A percentile compares a stretch with the other conserved stretches of the same genome.
These are phyloP conservation scores for Drosophila pseudoananassae DNA, from an alignment of 1,140 invertebrate species.

Conservation along the genomic window DNA sequence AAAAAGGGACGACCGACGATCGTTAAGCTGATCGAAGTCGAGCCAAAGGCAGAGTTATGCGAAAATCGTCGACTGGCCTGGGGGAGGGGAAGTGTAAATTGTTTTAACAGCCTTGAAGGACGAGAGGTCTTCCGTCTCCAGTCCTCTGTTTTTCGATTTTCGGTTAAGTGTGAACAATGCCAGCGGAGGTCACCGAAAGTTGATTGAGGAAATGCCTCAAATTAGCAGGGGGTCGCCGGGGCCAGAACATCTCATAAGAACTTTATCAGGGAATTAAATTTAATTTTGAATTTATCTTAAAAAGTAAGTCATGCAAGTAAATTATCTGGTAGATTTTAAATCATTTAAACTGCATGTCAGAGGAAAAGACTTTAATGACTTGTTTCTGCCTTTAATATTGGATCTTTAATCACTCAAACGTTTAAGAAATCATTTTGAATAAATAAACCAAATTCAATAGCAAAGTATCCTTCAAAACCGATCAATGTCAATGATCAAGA, in stretches of 20 bases:
- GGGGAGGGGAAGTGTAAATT: constrained; percentile 63
- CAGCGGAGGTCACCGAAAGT: constrained; percentile 55
- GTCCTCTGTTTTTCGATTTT: constrained; percentile 22
- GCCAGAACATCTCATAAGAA: not conserved
- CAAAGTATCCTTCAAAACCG: constrained; percentile 1
- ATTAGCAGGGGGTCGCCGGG: constrained; percentile 35
- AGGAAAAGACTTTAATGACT: not conserved
- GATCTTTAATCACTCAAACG: not conserved
- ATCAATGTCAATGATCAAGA: constrained; percentile 16
- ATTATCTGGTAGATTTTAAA: not conserved
- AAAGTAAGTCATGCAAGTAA: not conserved
- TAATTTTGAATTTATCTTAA: constrained; percentile 1
- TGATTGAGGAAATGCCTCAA: constrained; percentile 48
- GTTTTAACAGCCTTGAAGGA: constrained; percentile 80
- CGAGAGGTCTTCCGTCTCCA: constrained; percentile 49
- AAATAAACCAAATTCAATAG: not conserved
- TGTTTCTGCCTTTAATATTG: not conserved
- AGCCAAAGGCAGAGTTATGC: constrained; percentile 54
- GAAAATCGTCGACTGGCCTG: not conserved
- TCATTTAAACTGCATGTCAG: not conserved
- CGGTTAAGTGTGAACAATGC: constrained; percentile 57
- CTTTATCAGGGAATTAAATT: constrained; percentile 30
- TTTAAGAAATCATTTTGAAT: not conserved
- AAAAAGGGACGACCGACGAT: constrained; percentile 66
- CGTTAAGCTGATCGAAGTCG: constrained; percentile 59